A percentile compares a stretch with the other conserved stretches of the same genome.
Conservation (phyloP, 2,113 vertebrate species). For the Macaca fascicularis region T2T-MFA8v1.1 NC_088376.1:139272501-139273000, state of each 20-base stretch:
- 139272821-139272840: not conserved
- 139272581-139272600: not conserved
- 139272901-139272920: not conserved
- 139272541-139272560: not conserved
- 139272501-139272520: not conserved
- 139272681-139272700: not conserved
- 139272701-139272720: not conserved
- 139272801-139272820: not conserved
- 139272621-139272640: rapidly evolving
- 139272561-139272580: not conserved
- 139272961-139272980: not conserved
- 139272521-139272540: not conserved
- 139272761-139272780: not conserved
- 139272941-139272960: not conserved
- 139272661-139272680: no score
- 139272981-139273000: not conserved
- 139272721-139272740: no score
- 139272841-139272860: not conserved
- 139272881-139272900: not conserved
- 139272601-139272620: not conserved
- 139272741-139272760: no score
- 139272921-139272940: not conserved
- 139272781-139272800: not conserved
- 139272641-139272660: rapidly evolving
- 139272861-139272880: not conserved